Base-by-base conservation (phyloP, 2,113 vertebrate genomes). In the Forbesichthys papilliferus region DNA sequence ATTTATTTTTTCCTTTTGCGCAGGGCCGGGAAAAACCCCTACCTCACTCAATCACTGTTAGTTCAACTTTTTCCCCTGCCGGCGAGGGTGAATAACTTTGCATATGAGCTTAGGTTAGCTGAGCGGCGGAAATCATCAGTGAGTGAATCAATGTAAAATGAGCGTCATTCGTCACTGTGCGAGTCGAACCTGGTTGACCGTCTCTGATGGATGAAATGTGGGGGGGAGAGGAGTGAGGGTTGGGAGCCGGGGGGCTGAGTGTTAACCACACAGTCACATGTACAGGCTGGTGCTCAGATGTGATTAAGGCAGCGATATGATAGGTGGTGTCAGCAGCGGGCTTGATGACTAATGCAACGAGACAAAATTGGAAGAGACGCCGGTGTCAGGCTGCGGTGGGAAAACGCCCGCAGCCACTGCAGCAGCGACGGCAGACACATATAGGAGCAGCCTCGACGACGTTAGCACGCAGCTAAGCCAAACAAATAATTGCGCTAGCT, bases 281-380 rank as follows among this genome's bases (percentile, higher is more conserved):
- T 80, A 84, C 78, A 84, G 80, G 75, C 73, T 36, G 75, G 68
- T 78, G 82, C 84, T 91, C 86, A 80, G 86, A 88, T 87, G 74
- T 81, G 84, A 90, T 90, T 89, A 89, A 81, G 82, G 75, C 72
- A 61, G 67, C 67, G 87, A 88, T 89, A 79, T 86, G 85, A 89
- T 78, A 84, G 86, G 85, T 79, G 82, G 87, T 87, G 90, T 89
- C 84, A 88, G 86, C 82, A 77, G 79, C 48, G 73, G 7, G 82
- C 79, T 82, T 88, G 86, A 91, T 91, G 87, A 91, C 82, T 91
- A 85, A 87, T 75, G 85, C 88, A 77, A 55, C 77, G 84, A 85
- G 88, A 85, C 68, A 78, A 82, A 77, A 92, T 88, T 76, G 80
- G 83, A 89, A 73, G 88, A 89, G 85, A 92, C 89, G 86, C 64